A percentile compares a stretch with the other conserved stretches of the same genome.
Evolutionary conservation across 2,888 invertebrate species (phyloP).

Genomic region (Cryptocephalus moraei): DNA sequence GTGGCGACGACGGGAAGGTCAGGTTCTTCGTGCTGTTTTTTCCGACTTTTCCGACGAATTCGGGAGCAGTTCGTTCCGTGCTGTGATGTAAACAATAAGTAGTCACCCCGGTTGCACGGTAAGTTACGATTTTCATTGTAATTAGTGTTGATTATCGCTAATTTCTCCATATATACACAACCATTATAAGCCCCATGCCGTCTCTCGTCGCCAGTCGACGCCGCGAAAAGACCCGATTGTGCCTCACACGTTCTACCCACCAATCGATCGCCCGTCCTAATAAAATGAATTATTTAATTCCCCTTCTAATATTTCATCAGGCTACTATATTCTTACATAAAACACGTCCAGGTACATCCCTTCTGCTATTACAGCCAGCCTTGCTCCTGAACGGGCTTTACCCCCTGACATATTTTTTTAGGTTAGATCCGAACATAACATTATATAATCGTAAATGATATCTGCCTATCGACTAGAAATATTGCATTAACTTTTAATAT

Average conservation of each 20-base stretch:
- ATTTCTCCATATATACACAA: constrained; percentile 13
- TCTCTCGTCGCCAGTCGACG: constrained; percentile 9
- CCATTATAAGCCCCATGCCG: constrained; percentile 10
- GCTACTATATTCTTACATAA: too few species aligned
- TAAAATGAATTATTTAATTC: too few species aligned
- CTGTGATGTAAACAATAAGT: constrained; percentile 3
- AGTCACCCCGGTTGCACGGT: constrained; percentile 1
- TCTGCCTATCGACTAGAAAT: too few species aligned
- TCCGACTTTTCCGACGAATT: constrained; percentile 1
- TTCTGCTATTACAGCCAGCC: too few species aligned
- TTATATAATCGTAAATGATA: too few species aligned
- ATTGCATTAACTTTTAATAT: too few species aligned
- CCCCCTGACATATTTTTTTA: too few species aligned
- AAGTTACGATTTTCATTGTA: not conserved
- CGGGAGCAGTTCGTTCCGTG: constrained; percentile 1
- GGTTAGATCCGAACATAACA: too few species aligned
- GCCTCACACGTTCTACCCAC: not conserved
- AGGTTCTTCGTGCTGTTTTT: constrained; percentile 9
- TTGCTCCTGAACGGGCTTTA: too few species aligned
- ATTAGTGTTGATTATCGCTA: not conserved
- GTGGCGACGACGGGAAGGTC: constrained; percentile 14
- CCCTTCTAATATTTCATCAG: too few species aligned
- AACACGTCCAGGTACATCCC: too few species aligned
- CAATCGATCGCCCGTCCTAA: not conserved
- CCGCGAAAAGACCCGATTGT: not conserved